Evolutionary conservation across 1,140 invertebrate genomes (phyloP).

Genomic region (Yoshiicerus persimilis): DNA sequence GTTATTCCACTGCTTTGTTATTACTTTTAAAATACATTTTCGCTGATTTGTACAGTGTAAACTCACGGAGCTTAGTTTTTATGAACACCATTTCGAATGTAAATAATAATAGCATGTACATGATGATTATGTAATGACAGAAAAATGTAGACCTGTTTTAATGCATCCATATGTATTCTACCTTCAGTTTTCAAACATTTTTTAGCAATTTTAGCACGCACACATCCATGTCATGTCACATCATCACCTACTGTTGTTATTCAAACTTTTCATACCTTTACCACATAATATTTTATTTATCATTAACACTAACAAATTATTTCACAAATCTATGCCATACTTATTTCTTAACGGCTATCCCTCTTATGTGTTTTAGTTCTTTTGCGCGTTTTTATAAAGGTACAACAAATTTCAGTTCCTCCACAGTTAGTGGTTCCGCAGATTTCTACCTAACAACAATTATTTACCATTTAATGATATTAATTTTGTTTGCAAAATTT

Average conservation of each 20-base stretch:
- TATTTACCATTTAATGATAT: no score
- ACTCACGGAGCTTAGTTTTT: neutral
- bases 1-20: neutral
- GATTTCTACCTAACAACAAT: no score
- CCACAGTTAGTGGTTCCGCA: no score
- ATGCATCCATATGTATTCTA: slow-evolving; percentile 29
- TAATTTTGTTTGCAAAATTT: neutral
- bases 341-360: no score
- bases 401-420: no score
- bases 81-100: neutral
- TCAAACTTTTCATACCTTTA: neutral
- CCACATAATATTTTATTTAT: neutral
- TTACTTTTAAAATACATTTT: neutral
- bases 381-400: no score
- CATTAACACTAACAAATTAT: no score
- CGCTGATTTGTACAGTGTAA: neutral
- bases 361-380: no score
- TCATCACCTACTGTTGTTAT: neutral
- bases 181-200: neutral
- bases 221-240: neutral
- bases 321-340: no score
- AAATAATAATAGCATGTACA: neutral
- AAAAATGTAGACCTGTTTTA: neutral
- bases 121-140: neutral
- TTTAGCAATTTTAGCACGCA: slow-evolving; percentile 38